Conservation (phyloP, 1,140 invertebrate species). For the Heliconius nattereri region DNA sequence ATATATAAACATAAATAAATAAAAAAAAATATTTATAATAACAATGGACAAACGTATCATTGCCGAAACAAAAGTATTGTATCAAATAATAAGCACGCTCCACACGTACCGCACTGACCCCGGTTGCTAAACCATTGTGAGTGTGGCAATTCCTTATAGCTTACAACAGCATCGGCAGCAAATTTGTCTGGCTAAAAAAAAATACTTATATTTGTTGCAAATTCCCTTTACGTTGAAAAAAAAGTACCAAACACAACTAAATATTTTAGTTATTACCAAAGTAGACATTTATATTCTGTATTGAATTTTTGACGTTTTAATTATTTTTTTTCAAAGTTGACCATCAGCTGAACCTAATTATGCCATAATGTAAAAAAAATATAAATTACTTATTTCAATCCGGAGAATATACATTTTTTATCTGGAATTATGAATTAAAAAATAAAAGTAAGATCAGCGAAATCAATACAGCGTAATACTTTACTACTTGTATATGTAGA, state of each 20-base stretch:
- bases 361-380: too few relatives aligned
- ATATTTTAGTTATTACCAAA: too few relatives aligned
- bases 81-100: constrained; percentile 35
- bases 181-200: not conserved
- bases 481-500: constrained; percentile 36
- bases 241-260: too few relatives aligned
- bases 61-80: constrained; percentile 8
- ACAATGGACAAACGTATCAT: constrained; percentile 14
- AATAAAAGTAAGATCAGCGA: constrained; percentile 20
- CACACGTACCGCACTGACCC: constrained; percentile 42
- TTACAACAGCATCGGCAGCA: not conserved
- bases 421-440: too few relatives aligned
- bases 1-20: too few relatives aligned
- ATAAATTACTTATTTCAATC: too few relatives aligned
- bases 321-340: too few relatives aligned
- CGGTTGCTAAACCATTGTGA: constrained; percentile 47
- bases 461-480: constrained; percentile 6
- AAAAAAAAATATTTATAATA: not conserved
- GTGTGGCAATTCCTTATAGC: constrained; percentile 40
- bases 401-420: too few relatives aligned
- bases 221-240: not conserved
- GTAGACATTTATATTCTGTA: too few relatives aligned
- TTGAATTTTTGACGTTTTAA: too few relatives aligned
- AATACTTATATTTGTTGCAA: not conserved
- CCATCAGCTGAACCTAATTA: too few relatives aligned